These are phyloP conservation scores for Lethenteron reissneri DNA, from an alignment of 2,113 vertebrate species.

Conservation along the genomic window DNA sequence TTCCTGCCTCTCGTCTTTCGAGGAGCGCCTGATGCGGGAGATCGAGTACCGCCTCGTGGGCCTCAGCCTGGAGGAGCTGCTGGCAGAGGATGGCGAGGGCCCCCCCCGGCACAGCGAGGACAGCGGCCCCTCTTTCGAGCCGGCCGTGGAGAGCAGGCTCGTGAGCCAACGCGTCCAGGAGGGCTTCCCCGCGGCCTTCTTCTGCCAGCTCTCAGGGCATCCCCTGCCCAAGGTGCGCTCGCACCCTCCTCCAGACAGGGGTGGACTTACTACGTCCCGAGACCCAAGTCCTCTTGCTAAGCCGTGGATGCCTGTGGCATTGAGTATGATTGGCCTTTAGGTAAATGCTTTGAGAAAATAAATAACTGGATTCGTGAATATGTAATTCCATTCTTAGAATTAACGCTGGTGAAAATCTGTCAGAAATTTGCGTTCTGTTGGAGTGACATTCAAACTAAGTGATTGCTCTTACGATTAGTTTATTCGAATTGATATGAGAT, in stretches of 20 bases:
- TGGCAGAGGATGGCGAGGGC: constrained; percentile 63
- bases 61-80: constrained; percentile 58
- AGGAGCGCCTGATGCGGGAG: constrained; percentile 83
- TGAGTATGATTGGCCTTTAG: background rate
- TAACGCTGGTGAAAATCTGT: too few relatives aligned
- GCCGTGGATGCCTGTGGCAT: too few relatives aligned
- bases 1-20: constrained; percentile 71
- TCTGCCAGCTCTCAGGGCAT: constrained; percentile 62
- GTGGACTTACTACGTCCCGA: too few relatives aligned
- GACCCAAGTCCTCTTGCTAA: too few relatives aligned
- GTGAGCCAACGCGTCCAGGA: constrained; percentile 83
- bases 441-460: too few relatives aligned
- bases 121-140: constrained; percentile 37
- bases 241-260: too few relatives aligned
- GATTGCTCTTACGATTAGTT: too few relatives aligned
- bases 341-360: background rate
- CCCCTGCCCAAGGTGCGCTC: constrained; percentile 64
- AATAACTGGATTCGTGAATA: background rate
- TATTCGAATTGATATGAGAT: too few relatives aligned
- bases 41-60: constrained; percentile 80
- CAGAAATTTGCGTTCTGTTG: too few relatives aligned
- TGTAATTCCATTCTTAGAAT: too few relatives aligned
- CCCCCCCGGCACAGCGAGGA: constrained; percentile 48
- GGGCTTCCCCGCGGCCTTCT: constrained; percentile 75
- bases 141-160: constrained; percentile 50